A percentile compares a stretch with the other conserved stretches of the same genome.
Conservation (phyloP, 2,113 vertebrate species). For the Ia io region DNA sequence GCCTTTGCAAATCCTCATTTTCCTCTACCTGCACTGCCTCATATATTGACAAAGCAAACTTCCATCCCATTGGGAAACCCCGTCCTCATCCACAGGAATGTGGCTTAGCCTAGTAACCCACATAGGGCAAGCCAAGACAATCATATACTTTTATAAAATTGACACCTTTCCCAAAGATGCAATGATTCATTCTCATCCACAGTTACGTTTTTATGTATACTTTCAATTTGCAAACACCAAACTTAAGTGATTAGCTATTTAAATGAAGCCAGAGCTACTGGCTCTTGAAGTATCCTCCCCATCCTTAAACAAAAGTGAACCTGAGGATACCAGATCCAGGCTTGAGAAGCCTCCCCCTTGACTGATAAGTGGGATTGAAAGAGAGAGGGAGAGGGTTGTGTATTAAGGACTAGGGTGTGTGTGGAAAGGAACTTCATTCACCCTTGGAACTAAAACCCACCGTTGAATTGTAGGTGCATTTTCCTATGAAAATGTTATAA, state of each 20-base stretch:
- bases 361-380: neutral
- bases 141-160: neutral
- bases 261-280: neutral
- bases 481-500: neutral
- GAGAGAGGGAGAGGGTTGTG: neutral
- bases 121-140: constrained; percentile 1
- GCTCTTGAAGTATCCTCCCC: neutral
- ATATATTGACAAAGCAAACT: neutral
- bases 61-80: neutral
- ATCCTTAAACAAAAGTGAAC: neutral
- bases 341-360: neutral
- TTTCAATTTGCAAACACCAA: neutral
- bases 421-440: neutral
- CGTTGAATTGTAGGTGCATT: neutral
- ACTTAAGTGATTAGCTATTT: neutral
- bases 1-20: neutral
- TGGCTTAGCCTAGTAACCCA: constrained; percentile 26
- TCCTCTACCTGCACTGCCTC: neutral
- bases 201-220: neutral
- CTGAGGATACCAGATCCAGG: neutral
- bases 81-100: neutral
- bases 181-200: neutral
- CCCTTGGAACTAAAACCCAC: neutral
- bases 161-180: neutral
- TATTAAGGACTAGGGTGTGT: neutral